phyloP scores from a whole-genome alignment of 2,888 invertebrate genomes.

The Alitta virens region DNA sequence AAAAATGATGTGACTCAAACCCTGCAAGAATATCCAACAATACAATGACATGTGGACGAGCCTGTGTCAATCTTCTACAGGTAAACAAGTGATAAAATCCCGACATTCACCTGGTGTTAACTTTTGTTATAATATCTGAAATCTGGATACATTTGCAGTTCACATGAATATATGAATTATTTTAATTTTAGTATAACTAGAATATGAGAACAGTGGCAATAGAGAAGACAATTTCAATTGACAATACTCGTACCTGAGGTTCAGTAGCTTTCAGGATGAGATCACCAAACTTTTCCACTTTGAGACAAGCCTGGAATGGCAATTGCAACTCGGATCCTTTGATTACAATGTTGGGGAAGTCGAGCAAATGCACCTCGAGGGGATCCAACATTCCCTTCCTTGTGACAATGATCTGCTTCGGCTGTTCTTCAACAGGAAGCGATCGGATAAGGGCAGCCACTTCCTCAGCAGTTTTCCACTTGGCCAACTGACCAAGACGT shows the following conservation, averaged over 20 bases:
- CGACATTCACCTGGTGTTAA: no score
- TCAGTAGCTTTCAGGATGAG: constrained; percentile 98
- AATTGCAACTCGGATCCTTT: constrained; percentile 97
- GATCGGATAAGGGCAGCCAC: constrained; percentile 98
- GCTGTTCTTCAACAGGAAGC: constrained; percentile 98
- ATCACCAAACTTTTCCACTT: constrained; percentile 98
- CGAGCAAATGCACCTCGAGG: constrained; percentile 97
- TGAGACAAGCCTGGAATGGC: constrained; percentile 94
- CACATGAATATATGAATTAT: no score
- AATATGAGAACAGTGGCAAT: no score
- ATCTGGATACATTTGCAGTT: no score
- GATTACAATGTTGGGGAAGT: constrained; percentile 99
- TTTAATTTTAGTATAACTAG: no score
- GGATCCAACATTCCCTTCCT: constrained; percentile 99
- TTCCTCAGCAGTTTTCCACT: constrained; percentile 99
- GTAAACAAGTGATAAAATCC: no score
- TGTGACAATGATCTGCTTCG: constrained; percentile 99
- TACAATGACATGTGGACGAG: no score
- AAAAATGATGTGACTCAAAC: no score
- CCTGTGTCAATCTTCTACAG: no score
- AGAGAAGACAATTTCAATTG: no score
- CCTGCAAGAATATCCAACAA: no score
- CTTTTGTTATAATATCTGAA: no score
- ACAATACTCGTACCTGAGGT: constrained; percentile 64
- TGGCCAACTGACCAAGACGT: constrained; percentile 97